These are phyloP conservation scores for Orchestes rusci DNA, from an alignment of 2,888 invertebrate genomes.

Conservation along the genomic window DNA sequence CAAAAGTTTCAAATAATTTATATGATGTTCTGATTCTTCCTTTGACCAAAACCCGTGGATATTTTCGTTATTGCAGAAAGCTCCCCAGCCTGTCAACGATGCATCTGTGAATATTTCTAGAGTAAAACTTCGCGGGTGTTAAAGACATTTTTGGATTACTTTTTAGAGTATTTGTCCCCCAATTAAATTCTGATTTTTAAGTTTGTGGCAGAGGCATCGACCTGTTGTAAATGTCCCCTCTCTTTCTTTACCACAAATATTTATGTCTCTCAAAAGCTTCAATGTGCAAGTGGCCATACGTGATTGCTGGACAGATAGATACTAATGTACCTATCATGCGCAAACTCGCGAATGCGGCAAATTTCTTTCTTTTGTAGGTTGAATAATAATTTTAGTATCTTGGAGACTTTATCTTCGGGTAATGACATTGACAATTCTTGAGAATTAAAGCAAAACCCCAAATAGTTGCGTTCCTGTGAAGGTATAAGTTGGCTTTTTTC, in stretches of 20 bases:
- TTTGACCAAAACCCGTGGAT: not conserved
- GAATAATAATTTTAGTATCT: not conserved
- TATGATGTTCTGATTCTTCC: not conserved
- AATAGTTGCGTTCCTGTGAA: not conserved
- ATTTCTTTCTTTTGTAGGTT: not conserved
- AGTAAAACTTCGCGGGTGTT: not conserved
- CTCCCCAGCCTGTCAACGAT: not conserved
- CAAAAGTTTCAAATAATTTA: conserved; percentile 7
- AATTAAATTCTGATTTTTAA: no score
- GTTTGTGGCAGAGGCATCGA: no score
- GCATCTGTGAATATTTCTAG: not conserved
- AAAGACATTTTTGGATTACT: not conserved
- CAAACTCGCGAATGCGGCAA: not conserved
- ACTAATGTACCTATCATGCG: not conserved
- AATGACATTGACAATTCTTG: not conserved
- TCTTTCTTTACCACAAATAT: no score
- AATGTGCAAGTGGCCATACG: not conserved
- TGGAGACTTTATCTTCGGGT: not conserved
- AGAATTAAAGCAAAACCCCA: not conserved
- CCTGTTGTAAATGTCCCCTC: no score
- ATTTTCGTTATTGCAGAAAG: not conserved
- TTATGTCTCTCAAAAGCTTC: no score
- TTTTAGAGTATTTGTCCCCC: no score
- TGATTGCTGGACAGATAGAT: not conserved
- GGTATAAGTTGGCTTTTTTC: no score